Conservation (phyloP, 2,888 invertebrate species). For the Fragum whitleyi region DNA sequence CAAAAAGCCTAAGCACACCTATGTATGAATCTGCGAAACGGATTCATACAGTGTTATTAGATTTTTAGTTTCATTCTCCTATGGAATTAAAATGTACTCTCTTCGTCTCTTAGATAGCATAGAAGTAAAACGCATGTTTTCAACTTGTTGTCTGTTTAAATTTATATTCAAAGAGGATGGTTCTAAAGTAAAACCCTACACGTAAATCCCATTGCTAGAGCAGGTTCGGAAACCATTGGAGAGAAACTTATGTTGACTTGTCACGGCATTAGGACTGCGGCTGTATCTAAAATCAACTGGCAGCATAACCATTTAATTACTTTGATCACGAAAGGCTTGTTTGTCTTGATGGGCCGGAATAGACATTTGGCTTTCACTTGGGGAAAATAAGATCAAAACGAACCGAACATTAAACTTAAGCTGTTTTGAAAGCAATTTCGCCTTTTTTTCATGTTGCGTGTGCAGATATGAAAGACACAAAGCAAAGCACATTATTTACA, state of each 20-base stretch:
- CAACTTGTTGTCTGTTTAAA: no score
- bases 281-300: background rate
- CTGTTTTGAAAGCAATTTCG: background rate
- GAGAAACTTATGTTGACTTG: background rate
- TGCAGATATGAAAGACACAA: background rate
- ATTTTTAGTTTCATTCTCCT: no score
- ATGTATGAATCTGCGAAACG: no score
- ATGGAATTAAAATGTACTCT: no score
- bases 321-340: background rate
- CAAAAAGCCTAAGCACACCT: no score
- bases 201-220: no score
- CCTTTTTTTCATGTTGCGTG: background rate
- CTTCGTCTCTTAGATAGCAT: no score
- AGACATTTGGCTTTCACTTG: background rate
- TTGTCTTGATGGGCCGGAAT: background rate
- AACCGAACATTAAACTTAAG: background rate
- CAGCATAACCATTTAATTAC: background rate
- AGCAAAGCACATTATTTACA: no score
- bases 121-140: no score
- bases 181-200: background rate
- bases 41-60: no score
- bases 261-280: background rate
- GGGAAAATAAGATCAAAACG: background rate
- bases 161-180: no score
- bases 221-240: no score